A percentile compares a stretch with the other conserved stretches of the same genome.
phyloP scores from a whole-genome alignment of 2,113 vertebrate genomes.

The Trachemys scripta region DNA sequence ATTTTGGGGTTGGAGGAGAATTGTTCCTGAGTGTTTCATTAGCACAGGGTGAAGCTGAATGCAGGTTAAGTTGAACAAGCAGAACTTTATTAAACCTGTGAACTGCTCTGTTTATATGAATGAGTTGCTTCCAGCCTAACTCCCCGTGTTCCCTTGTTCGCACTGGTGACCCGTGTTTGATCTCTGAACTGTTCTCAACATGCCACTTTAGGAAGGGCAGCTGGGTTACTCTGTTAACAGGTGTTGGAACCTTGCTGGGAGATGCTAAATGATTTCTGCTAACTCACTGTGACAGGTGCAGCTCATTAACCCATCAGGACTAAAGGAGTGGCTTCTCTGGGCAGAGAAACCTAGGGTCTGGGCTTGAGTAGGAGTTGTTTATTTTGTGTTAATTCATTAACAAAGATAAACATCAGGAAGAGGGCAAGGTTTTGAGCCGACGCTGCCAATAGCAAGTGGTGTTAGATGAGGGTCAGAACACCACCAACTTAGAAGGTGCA shows the following conservation, averaged over 20 bases:
- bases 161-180: background rate
- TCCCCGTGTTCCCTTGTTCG: background rate
- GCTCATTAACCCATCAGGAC: background rate
- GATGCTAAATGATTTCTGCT: background rate
- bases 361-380: background rate
- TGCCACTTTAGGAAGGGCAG: background rate
- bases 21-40: background rate
- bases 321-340: background rate
- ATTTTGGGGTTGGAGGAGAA: background rate
- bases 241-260: accelerated
- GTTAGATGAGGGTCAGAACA: background rate
- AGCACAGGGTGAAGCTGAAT: background rate
- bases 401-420: background rate
- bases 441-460: accelerated
- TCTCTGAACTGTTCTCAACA: background rate
- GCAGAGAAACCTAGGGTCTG: background rate
- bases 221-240: background rate
- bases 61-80: background rate
- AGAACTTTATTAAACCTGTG: background rate
- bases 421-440: background rate
- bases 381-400: background rate
- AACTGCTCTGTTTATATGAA: background rate
- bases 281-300: background rate
- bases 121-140: background rate
- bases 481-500: background rate